Evolutionary conservation across 2,888 invertebrate genomes (phyloP).

Genomic region (Vesta saturnalis): DNA sequence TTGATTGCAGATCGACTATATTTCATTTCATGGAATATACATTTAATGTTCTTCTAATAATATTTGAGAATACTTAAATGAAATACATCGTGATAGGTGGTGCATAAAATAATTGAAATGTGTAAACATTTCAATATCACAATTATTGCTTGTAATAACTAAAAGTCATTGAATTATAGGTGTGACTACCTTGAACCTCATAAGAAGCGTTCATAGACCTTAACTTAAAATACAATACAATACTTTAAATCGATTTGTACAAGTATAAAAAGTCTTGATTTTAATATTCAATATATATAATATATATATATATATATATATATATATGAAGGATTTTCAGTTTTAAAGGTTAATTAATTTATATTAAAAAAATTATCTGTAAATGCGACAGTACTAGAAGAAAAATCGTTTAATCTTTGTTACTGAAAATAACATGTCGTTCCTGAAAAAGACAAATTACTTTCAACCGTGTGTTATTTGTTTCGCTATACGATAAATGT

Average conservation of each 20-base stretch:
- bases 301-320: too few relatives aligned
- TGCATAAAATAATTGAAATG: too few relatives aligned
- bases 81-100: too few relatives aligned
- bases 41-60: too few relatives aligned
- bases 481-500: neutral
- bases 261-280: conserved; percentile 15
- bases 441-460: neutral
- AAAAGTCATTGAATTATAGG: conserved; percentile 30
- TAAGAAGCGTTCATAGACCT: conserved; percentile 27
- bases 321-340: too few relatives aligned
- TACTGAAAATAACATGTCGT: neutral
- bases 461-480: neutral
- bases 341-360: too few relatives aligned
- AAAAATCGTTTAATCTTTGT: neutral
- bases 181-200: conserved; percentile 37
- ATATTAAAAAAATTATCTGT: too few relatives aligned
- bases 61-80: too few relatives aligned
- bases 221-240: conserved; percentile 29
- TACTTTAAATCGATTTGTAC: conserved; percentile 16
- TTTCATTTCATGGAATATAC: too few relatives aligned
- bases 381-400: too few relatives aligned
- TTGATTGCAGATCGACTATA: too few relatives aligned
- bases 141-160: conserved; percentile 17
- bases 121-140: neutral
- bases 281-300: too few relatives aligned